These are phyloP conservation scores for Pygoscelis adeliae DNA, from an alignment of 2,113 vertebrate species.

Conservation along the genomic window DNA sequence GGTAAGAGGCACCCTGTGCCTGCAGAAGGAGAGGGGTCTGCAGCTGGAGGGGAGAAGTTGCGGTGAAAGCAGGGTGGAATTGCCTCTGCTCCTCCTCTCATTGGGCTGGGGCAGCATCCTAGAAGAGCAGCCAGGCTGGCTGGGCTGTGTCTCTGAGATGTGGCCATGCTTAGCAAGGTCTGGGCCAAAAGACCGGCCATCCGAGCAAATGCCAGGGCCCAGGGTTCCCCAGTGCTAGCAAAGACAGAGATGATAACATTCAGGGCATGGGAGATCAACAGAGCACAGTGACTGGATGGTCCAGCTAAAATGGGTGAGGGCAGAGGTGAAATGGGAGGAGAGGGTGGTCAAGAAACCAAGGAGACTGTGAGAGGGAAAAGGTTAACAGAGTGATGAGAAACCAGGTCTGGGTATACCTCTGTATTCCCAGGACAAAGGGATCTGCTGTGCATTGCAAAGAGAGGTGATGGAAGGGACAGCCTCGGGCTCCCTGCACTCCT, in stretches of 20 bases:
- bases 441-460: constrained; percentile 14
- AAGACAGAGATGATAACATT: neutral
- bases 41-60: neutral
- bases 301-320: neutral
- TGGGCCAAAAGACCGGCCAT: neutral
- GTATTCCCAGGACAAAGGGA: constrained; percentile 8
- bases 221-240: neutral
- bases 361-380: neutral
- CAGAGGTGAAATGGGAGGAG: neutral
- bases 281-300: neutral
- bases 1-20: neutral
- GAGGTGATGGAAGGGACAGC: constrained; percentile 20
- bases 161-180: neutral
- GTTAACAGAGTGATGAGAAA: neutral
- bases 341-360: neutral
- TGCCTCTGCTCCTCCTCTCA: rapidly evolving
- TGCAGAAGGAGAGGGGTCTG: neutral
- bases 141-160: neutral
- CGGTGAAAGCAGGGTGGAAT: neutral
- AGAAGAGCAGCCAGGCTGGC: neutral
- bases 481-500: neutral
- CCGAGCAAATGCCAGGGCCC: neutral
- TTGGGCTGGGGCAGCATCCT: neutral
- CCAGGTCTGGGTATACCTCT: neutral
- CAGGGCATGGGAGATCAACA: neutral